Evolutionary conservation across 2,888 invertebrate genomes (phyloP).

Genomic region (Phengaris alcon): DNA sequence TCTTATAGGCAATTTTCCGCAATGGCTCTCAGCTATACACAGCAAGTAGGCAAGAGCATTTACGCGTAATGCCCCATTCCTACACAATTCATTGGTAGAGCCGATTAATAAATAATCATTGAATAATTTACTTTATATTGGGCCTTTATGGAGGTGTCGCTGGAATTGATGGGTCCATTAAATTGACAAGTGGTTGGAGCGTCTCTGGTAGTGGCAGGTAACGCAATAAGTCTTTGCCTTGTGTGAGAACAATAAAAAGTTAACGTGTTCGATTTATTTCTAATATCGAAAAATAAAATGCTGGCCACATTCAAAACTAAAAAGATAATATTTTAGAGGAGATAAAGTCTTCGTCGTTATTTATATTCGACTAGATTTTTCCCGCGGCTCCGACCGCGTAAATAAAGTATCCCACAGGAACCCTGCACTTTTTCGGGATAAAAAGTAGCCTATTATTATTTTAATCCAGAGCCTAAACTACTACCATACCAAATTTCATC

Average conservation of each 20-base stretch:
- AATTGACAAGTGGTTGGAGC: no score
- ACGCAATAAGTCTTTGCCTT: neutral
- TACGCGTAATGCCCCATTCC: neutral
- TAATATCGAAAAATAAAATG: neutral
- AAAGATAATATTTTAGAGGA: no score
- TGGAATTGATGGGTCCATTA: neutral
- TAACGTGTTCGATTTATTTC: neutral
- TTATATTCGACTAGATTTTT: no score
- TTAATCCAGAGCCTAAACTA: no score
- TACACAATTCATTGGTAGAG: neutral
- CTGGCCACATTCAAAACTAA: neutral
- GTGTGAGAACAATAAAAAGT: neutral
- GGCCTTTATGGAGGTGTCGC: neutral
- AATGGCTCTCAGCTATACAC: neutral
- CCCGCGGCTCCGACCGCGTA: no score
- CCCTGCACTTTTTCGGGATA: no score
- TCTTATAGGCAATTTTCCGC: neutral
- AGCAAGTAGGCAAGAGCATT: neutral
- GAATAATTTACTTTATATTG: neutral
- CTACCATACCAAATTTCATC: no score
- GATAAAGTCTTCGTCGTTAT: no score
- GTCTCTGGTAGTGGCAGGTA: no score
- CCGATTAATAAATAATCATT: neutral
- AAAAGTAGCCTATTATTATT: no score
- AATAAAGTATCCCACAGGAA: no score